Evolutionary conservation across 2,888 invertebrate genomes (phyloP).

Genomic region (Eupeodes luniger): DNA sequence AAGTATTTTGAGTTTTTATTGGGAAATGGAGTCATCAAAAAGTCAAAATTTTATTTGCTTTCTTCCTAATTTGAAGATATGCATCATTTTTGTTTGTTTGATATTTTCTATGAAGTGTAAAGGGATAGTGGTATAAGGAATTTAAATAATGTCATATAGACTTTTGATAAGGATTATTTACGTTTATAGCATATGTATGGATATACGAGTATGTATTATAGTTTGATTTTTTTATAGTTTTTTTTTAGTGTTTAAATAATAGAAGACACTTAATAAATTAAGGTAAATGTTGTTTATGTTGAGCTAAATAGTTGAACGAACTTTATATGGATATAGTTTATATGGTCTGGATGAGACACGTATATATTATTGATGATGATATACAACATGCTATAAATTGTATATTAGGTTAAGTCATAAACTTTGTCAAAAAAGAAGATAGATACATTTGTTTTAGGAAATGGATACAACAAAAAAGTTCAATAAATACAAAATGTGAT

Average conservation of each 20-base stretch:
- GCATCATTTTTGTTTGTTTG: conserved; percentile 1
- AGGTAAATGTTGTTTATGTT: too few relatives aligned
- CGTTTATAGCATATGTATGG: neutral
- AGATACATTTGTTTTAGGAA: too few relatives aligned
- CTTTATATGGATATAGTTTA: too few relatives aligned
- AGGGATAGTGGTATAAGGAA: neutral
- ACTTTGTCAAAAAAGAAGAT: too few relatives aligned
- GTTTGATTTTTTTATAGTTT: conserved; percentile 1
- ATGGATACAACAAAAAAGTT: too few relatives aligned
- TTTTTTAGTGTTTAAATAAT: neutral
- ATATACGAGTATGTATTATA: neutral
- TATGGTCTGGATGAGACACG: too few relatives aligned
- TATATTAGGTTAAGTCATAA: too few relatives aligned
- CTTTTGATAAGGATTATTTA: conserved; percentile 12
- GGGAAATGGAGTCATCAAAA: conserved; percentile 27
- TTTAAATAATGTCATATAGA: conserved; percentile 13
- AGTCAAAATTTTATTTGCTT: conserved; percentile 8
- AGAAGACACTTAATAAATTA: too few relatives aligned
- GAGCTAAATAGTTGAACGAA: too few relatives aligned
- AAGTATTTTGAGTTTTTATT: neutral
- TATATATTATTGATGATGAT: too few relatives aligned
- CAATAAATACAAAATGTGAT: too few relatives aligned
- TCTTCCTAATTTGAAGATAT: conserved; percentile 17
- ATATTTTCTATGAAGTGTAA: conserved; percentile 1
- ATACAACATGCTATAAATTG: too few relatives aligned